These are phyloP conservation scores for Pseudococcus viburni DNA, from an alignment of 2,888 invertebrate genomes.

Conservation along the genomic window DNA sequence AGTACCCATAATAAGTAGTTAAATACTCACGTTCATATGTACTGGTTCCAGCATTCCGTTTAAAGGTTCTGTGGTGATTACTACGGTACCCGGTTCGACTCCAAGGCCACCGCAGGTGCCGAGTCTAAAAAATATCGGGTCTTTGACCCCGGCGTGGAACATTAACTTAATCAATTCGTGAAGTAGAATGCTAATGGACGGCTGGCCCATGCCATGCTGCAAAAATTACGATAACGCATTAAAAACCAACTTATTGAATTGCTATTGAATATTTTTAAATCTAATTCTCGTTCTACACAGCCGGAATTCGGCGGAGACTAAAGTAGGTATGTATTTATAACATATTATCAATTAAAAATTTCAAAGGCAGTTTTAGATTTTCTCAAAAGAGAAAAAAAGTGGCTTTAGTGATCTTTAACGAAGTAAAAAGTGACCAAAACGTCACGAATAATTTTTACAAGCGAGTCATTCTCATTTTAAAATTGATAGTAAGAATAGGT, in stretches of 20 bases:
- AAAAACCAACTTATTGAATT: neutral
- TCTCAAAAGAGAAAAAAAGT: too few species aligned
- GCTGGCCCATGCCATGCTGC: conserved; percentile 98
- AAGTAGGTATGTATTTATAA: too few species aligned
- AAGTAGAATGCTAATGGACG: conserved; percentile 94
- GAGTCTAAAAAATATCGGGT: conserved; percentile 93
- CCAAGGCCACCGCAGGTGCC: conserved; percentile 95
- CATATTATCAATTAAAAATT: too few species aligned
- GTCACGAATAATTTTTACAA: too few species aligned
- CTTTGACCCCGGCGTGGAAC: conserved; percentile 89
- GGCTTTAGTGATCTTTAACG: too few species aligned
- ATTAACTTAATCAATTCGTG: conserved; percentile 97
- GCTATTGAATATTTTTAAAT: neutral
- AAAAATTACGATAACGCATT: conserved; percentile 68
- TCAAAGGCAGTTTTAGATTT: too few species aligned
- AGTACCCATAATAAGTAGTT: neutral
- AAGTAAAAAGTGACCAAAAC: too few species aligned
- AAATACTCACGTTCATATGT: conserved; percentile 83
- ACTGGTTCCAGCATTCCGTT: conserved; percentile 88
- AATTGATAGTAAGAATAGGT: too few species aligned
- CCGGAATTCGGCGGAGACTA: too few species aligned
- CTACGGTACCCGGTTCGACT: conserved; percentile 91
- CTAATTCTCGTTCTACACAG: too few species aligned
- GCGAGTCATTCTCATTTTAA: too few species aligned
- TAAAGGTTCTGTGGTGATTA: conserved; percentile 92